Percentiles rank a stretch among this genome's conserved stretches.
These are phyloP conservation scores for Drosophila recens DNA, from an alignment of 2,888 invertebrate genomes.

Conservation along the genomic window DNA sequence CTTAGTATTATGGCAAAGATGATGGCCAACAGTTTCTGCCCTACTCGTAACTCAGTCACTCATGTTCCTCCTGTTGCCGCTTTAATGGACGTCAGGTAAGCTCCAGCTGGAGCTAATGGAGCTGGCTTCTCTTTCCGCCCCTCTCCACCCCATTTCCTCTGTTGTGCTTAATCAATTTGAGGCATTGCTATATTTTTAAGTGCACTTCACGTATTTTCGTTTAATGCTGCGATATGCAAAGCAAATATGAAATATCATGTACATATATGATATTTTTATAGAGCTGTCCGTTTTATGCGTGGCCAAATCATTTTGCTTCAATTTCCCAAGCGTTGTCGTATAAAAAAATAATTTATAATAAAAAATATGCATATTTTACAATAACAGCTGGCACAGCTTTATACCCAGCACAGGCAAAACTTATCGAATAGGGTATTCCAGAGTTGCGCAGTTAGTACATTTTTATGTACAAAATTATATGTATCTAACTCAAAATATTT, in stretches of 20 bases:
- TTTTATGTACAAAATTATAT: background rate
- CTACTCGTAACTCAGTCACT: constrained; percentile 9
- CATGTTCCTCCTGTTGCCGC: constrained; percentile 16
- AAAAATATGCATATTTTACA: constrained; percentile 71
- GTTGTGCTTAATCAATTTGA: constrained; percentile 37
- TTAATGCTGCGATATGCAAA: constrained; percentile 38
- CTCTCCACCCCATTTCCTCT: background rate
- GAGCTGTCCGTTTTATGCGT: constrained; percentile 45
- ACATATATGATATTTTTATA: constrained; percentile 49
- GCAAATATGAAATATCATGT: constrained; percentile 44
- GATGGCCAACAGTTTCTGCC: constrained; percentile 46
- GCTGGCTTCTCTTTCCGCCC: background rate
- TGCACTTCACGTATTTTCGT: constrained; percentile 39
- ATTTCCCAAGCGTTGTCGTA: constrained; percentile 38
- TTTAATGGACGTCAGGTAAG: constrained; percentile 53
- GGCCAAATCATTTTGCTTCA: constrained; percentile 63
- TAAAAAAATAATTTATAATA: constrained; percentile 55
- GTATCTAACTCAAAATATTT: too few species aligned
- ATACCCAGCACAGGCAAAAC: constrained; percentile 25
- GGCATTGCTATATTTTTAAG: constrained; percentile 30
- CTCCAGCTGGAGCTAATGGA: constrained; percentile 51
- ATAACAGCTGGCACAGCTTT: constrained; percentile 60
- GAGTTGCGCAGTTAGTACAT: background rate
- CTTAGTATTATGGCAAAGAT: constrained; percentile 71
- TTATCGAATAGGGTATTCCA: background rate